Evolutionary conservation across 2,888 invertebrate species (phyloP).

Genomic region (Cephus pygmeus): DNA sequence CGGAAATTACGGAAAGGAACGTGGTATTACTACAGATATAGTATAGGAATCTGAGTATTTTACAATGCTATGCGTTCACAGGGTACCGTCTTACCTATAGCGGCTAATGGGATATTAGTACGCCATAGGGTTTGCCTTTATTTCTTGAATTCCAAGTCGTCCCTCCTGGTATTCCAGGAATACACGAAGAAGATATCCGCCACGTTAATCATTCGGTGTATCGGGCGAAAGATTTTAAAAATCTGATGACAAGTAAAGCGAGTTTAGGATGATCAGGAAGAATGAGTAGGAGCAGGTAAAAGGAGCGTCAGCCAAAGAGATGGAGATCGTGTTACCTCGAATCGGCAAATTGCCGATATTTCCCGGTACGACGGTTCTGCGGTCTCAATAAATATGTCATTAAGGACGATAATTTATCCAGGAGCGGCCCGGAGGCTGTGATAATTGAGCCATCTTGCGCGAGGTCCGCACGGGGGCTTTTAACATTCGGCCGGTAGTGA

Average conservation of each 20-base stretch:
- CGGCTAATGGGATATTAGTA: not conserved
- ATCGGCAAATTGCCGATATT: conserved; percentile 46
- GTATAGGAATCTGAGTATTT: not conserved
- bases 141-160: not conserved
- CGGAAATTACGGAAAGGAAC: conserved; percentile 10
- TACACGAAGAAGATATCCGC: not conserved
- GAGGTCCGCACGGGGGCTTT: conserved; percentile 19
- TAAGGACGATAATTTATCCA: conserved; percentile 49
- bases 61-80: not conserved
- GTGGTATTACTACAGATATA: not conserved
- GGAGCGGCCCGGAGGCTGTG: conserved; percentile 33
- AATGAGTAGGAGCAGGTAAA: not conserved
- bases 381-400: conserved; percentile 50
- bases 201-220: not conserved
- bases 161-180: not conserved
- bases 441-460: conserved; percentile 51
- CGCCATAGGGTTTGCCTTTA: not conserved
- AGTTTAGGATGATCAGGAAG: not conserved
- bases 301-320: not conserved
- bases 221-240: not conserved
- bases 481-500: conserved; percentile 15
- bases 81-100: not conserved
- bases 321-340: conserved; percentile 35
- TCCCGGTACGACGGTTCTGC: conserved; percentile 30
- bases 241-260: not conserved